Percentiles rank a stretch among this genome's conserved stretches.
phyloP scores from a whole-genome alignment of 2,888 invertebrate species.

The Sphaeridia pumilis region DNA sequence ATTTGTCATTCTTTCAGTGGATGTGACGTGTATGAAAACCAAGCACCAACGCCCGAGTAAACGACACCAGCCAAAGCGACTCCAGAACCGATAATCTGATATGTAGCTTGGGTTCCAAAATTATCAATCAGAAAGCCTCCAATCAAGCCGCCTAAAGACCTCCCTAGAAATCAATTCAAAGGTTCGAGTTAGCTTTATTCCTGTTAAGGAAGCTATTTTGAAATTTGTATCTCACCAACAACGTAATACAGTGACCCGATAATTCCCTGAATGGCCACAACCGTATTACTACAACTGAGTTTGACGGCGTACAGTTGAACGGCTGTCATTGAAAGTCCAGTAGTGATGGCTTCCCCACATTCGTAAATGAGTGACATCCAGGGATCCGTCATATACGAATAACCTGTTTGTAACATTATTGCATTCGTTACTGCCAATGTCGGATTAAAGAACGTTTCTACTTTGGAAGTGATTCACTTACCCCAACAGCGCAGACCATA shows the following conservation, averaged over 20 bases:
- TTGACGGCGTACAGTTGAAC: slow-evolving; percentile 29
- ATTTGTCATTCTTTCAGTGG: too few species aligned
- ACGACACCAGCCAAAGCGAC: slow-evolving; percentile 52
- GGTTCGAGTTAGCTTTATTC: not conserved
- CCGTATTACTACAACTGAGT: slow-evolving; percentile 23
- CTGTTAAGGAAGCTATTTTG: slow-evolving; percentile 18
- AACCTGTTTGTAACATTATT: too few species aligned
- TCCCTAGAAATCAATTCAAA: slow-evolving; percentile 46
- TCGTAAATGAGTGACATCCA: slow-evolving; percentile 30
- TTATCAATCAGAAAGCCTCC: slow-evolving; percentile 65
- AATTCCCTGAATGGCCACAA: slow-evolving; percentile 35
- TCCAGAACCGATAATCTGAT: slow-evolving; percentile 54
- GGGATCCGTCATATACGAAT: slow-evolving; percentile 21
- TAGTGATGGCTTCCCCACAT: slow-evolving; percentile 32
- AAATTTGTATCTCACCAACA: slow-evolving; percentile 28
- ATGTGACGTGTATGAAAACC: too few species aligned
- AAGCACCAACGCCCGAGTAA: slow-evolving; percentile 44
- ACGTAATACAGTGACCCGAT: slow-evolving; percentile 35
- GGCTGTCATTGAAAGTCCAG: slow-evolving; percentile 30
- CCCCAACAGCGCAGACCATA: slow-evolving; percentile 59
- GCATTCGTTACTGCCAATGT: not conserved
- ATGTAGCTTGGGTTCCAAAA: slow-evolving; percentile 58
- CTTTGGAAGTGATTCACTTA: slow-evolving; percentile 38
- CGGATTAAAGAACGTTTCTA: not conserved
- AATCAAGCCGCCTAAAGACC: slow-evolving; percentile 59